Base-by-base conservation (phyloP, 2,113 vertebrate genomes). In the Sarotherodon lohbergeri region DNA sequence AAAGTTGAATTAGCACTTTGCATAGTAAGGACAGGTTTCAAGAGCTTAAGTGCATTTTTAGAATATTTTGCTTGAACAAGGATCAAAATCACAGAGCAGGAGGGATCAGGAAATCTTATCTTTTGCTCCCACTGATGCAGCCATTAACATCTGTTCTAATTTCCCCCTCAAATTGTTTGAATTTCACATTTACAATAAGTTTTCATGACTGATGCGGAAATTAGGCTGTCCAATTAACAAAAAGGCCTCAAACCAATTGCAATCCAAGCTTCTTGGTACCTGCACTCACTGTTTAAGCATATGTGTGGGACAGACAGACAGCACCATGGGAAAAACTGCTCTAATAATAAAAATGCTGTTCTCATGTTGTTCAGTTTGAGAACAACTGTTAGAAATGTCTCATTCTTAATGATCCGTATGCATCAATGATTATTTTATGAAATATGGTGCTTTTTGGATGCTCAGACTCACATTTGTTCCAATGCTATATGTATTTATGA, bases 351-450 rank as follows among this genome's bases (percentile, higher is more conserved):
- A 76, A 48, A 2, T 19, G 71, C 14, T 76, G 5, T 19, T 76
- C 43, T 76, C 1, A 0, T 17, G 29, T 76, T 50, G 14, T 76
- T 48, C 46, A 11, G 71, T 17, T 76, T 48, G 24, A 76, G 16
- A 50, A 29, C 71, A 76, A 19, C 24, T 76, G 14, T 76, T 48
- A 24, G 48, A 73, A 73, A 73, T 73, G 39, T 46, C 5, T 76
- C 34, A 2, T 66, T 66, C 61, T 11, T 29, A 76, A 76, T 29
- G 4, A 50, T 78, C 0, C 0, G 6, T 32, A 19, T 32, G 16
- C 27, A 12, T 78, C 17, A 48, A 19, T 5, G 24, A 48, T 46
- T 50, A 5, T 32, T 78, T 78, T 32, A 32, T 50, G 4, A 78
- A 78, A 32, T 12, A 50, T 50, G 16, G 22, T 29, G 14, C 41